Percentiles rank a stretch among this genome's conserved stretches.
phyloP scores from a whole-genome alignment of 2,113 vertebrate species.

The Glaucidium brasilianum region DNA sequence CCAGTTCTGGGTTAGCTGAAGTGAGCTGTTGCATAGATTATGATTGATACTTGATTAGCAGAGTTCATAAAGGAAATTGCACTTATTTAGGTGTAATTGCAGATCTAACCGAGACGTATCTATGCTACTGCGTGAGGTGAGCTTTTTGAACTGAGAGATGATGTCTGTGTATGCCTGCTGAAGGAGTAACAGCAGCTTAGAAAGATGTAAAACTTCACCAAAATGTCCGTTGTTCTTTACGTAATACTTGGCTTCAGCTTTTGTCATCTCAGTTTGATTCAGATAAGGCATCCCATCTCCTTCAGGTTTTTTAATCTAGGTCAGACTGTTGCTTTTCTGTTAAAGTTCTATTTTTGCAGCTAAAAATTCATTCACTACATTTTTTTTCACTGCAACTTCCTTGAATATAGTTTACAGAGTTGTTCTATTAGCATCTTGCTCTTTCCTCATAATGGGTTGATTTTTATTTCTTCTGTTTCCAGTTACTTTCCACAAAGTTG shows the following conservation, averaged over 20 bases:
- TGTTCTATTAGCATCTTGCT: neutral
- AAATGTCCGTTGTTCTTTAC: neutral
- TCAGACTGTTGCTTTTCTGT: neutral
- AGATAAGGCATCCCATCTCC: neutral
- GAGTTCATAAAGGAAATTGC: neutral
- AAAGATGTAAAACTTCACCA: neutral
- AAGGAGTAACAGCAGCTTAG: neutral
- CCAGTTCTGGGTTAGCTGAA: neutral
- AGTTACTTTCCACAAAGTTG: slow-evolving; percentile 95
- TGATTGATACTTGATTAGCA: neutral
- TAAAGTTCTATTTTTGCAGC: neutral
- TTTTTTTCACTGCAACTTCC: neutral
- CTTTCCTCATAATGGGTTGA: neutral
- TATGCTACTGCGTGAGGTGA: neutral
- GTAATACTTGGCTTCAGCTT: neutral
- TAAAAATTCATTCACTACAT: too few relatives aligned
- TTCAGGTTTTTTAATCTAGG: neutral
- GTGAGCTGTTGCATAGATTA: accelerated
- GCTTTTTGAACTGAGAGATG: neutral
- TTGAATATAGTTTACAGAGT: neutral
- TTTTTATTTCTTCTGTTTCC: slow-evolving; percentile 14
- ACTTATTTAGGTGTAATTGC: neutral
- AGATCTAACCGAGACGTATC: neutral
- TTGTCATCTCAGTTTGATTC: neutral
- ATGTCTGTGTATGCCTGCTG: neutral